Percentiles rank a stretch among this genome's conserved stretches.
Evolutionary conservation across 2,888 invertebrate genomes (phyloP).

Genomic region (Eristalis pertinax): DNA sequence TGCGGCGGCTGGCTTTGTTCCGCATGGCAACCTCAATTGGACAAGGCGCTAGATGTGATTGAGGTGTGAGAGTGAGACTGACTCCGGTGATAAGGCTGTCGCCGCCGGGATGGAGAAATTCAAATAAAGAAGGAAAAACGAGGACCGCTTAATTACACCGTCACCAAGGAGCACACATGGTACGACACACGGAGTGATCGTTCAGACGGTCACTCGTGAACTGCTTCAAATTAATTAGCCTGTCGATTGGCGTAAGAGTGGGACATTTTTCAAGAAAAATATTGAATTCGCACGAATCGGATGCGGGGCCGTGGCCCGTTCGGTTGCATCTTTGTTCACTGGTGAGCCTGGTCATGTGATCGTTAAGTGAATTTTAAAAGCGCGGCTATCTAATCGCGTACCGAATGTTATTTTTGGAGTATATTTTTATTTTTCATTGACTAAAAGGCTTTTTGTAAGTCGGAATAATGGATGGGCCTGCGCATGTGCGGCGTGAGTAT

Average conservation of each 20-base stretch:
- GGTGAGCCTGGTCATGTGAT: slow-evolving; percentile 20
- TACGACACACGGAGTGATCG: slow-evolving; percentile 29
- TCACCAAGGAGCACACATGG: slow-evolving; percentile 41
- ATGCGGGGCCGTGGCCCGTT: background rate
- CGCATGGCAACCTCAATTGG: slow-evolving; percentile 12
- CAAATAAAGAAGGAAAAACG: slow-evolving; percentile 35
- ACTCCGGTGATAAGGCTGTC: slow-evolving; percentile 14
- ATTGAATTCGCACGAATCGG: slow-evolving; percentile 51
- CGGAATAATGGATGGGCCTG: slow-evolving; percentile 51
- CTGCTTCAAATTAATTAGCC: slow-evolving; percentile 66
- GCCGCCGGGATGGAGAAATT: slow-evolving; percentile 22
- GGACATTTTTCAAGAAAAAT: slow-evolving; percentile 53
- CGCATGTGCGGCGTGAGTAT: slow-evolving; percentile 1
- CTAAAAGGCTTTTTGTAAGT: slow-evolving; percentile 66
- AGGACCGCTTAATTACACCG: slow-evolving; percentile 63
- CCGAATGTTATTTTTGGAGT: slow-evolving; percentile 60
- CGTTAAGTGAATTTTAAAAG: slow-evolving; percentile 71
- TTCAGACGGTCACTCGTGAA: slow-evolving; percentile 33
- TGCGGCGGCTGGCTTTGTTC: slow-evolving; percentile 5
- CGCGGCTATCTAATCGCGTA: slow-evolving; percentile 65
- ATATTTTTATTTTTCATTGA: slow-evolving; percentile 48
- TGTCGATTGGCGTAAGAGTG: slow-evolving; percentile 59
- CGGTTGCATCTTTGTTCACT: slow-evolving; percentile 26
- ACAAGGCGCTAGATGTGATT: slow-evolving; percentile 45
- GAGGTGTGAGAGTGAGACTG: slow-evolving; percentile 50